Base-by-base conservation (phyloP, 2,113 vertebrate species). In the Gopherus evgoodei region DNA sequence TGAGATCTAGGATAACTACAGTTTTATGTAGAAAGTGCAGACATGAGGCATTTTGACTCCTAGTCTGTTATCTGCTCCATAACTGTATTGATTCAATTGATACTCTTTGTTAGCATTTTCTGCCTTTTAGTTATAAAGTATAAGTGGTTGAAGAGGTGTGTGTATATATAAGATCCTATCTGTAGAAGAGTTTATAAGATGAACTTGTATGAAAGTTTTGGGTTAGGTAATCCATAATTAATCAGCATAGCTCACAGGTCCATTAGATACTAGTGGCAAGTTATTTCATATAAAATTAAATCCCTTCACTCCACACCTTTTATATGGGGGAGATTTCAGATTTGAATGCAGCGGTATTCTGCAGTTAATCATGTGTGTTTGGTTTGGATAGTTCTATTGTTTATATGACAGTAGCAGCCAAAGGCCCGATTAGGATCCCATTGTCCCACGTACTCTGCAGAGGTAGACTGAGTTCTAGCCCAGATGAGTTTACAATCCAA, bases 221-320 rank as follows among this genome's bases (percentile, higher is more conserved):
- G 87, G 96, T 89, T 95, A 80, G 85, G 44, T 84, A 91, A 96
- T 95, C 94, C 89, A 84, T 96, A 94, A 95, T 97, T 93, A 94
- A 97, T 97, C 92, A 95, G 84, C 50, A 86, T 17, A 94, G 49
- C 72, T 90, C 86, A 11, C 81, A 62, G 11, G 59, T 84, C 90
- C 91, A 89, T 10, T 91, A 93, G 93, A 65, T 94, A 56, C 78
- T 72, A 87, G 76, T 78, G 91, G 90, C n/a, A 56, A 76, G 85
- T 91, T 79, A 69, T 53, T 88, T 80, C 84, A 87, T 90, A 83
- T 0, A 11, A 57, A 89, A 90, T 88, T 42, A 62, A 90, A 83
- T 54, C 35, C 72, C 75, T 44, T 87, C 4, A 0, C 47, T 80
- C 85, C 50, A 69, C 42, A 3, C 38, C 0, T 86, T 59, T 86